These are phyloP conservation scores for Setophaga petechia DNA, from an alignment of 2,113 vertebrate species.

Conservation along the genomic window DNA sequence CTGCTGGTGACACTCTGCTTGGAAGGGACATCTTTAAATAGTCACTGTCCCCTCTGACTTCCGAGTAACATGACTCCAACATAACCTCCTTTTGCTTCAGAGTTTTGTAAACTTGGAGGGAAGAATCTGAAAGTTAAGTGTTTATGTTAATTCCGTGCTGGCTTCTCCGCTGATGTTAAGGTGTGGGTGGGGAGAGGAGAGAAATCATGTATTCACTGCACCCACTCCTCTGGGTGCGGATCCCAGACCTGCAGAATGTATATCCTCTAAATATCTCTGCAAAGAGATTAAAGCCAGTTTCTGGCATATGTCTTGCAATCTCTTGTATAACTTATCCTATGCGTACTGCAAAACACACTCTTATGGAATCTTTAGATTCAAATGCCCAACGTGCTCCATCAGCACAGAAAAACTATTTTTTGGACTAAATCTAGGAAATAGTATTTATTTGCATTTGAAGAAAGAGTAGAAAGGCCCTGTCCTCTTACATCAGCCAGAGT, in stretches of 20 bases:
- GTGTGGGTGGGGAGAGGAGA: conserved; percentile 60
- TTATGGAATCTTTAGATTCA: conserved; percentile 25
- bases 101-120: conserved; percentile 50
- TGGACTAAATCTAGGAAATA: neutral
- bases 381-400: neutral
- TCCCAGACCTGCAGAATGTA: conserved; percentile 53
- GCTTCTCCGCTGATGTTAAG: conserved; percentile 30
- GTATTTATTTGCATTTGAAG: neutral
- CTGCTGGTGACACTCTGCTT: neutral
- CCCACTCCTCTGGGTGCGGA: conserved; percentile 53
- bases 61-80: neutral
- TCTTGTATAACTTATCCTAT: conserved; percentile 30
- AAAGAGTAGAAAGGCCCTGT: neutral
- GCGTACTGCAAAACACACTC: conserved; percentile 4
- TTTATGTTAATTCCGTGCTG: conserved; percentile 54
- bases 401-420: neutral
- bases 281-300: conserved; percentile 25
- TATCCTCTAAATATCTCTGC: conserved; percentile 59
- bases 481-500: neutral
- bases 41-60: neutral
- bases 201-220: conserved; percentile 59
- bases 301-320: conserved; percentile 50
- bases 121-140: conserved; percentile 45
- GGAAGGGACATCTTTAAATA: conserved; percentile 21
- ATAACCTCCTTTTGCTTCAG: conserved; percentile 6